Conservation (phyloP, 2,113 vertebrate species). For the Brienomyrus longianalis region DNA sequence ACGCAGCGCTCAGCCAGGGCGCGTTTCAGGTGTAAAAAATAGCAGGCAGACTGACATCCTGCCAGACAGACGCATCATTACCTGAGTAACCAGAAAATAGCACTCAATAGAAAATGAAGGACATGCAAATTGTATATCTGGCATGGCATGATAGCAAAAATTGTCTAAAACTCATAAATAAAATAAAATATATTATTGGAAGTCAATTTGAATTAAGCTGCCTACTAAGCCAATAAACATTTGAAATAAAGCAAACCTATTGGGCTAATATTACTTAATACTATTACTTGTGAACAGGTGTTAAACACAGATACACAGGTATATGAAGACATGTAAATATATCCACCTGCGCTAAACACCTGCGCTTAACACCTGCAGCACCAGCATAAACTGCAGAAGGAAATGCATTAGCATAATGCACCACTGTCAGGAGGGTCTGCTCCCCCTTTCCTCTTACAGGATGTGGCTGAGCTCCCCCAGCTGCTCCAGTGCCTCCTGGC, state of each 20-base stretch:
- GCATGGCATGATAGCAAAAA: neutral
- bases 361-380: neutral
- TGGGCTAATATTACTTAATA: neutral
- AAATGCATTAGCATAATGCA: neutral
- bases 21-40: too few relatives aligned
- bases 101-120: neutral
- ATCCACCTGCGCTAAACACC: neutral
- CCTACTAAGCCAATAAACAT: neutral
- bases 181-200: neutral
- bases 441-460: constrained; percentile 64
- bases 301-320: neutral
- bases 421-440: neutral
- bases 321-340: neutral
- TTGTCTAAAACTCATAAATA: neutral
- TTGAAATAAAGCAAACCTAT: neutral
- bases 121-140: neutral
- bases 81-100: neutral
- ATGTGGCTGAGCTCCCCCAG: constrained; percentile 79
- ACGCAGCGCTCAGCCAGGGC: too few relatives aligned
- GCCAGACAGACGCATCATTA: neutral
- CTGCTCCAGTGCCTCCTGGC: constrained; percentile 74
- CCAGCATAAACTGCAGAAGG: neutral
- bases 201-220: neutral
- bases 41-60: too few relatives aligned
- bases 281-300: neutral